Base-by-base conservation (phyloP, 2,113 vertebrate species). In the Megalops atlanticus region DNA sequence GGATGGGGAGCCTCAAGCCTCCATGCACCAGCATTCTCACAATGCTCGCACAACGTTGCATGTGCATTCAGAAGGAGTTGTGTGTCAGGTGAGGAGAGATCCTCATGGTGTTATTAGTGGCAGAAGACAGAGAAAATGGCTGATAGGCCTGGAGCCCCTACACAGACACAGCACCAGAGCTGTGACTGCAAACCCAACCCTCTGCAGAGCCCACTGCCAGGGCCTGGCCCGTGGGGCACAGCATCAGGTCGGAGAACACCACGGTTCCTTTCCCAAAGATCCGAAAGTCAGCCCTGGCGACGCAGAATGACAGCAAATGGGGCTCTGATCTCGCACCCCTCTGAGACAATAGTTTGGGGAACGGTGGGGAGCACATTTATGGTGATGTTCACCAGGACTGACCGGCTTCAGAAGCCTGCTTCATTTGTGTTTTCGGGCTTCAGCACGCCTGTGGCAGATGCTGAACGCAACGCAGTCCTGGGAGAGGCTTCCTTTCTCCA, bases 111-210 rank as follows among this genome's bases (percentile, higher is more conserved):
- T n/a, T 10, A n/a, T n/a, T n/a, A n/a, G n/a, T n/a, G n/a, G n/a
- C n/a, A n/a, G n/a, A n/a, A n/a, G n/a, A n/a, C n/a, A n/a, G n/a
- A n/a, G n/a, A n/a, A n/a, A n/a, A n/a, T n/a, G n/a, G n/a, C n/a
- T 11, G n/a, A 64, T n/a, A 31, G n/a, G 24, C n/a, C n/a, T 11
- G 58, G 24, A 24, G 24, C 43, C n/a, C n/a, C n/a, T 12, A n/a
- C 54, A 31, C 31, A 1, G 58, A 64, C n/a, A 64, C 58, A 64
- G 24, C 24, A 64, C 8, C 52, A 24, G 52, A 58, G 52, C 15
- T 58, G 52, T 58, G 52, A 58, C 24, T 64, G 58, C n/a, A 64
- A 27, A 64, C 58, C n/a, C n/a, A n/a, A n/a, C n/a, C n/a, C n/a
- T n/a, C n/a, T n/a, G n/a, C n/a, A n/a, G n/a, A n/a, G n/a, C n/a